Base-by-base conservation (phyloP, 1,140 invertebrate genomes). In the Lucilia cuprina region DNA sequence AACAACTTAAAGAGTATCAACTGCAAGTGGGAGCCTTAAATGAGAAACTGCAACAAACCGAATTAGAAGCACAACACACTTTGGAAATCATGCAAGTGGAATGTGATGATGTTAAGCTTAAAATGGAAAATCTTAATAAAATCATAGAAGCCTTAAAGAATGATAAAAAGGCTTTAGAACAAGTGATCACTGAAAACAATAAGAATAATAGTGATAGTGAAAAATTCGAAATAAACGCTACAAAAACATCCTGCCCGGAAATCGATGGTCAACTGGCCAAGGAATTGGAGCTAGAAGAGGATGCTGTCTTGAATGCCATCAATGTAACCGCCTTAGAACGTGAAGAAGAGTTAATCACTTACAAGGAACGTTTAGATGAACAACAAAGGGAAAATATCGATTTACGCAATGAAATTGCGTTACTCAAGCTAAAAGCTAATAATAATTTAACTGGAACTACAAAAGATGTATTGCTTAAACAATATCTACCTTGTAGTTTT, bases 341-440 rank as follows among this genome's bases (percentile, higher is more conserved):
- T 1, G 90, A 91, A 19, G 90, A 91, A 84, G 89, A 91, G 74
- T 83, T 91, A 0, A 89, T 91, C 70, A 78, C 87, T 35, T 91
- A 89, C 83, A 91, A 91, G 82, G 90, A 91, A 77, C 86, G 86
- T n/a, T 85, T 89, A 47, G 88, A 89, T 75, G 25, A 87, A 65
- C 86, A 87, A 9, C 89, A 88, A 82, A 86, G 83, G 3, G 86
- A 84, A 25, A 90, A 89, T 87, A n/a, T 90, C 8, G 75, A 87
- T 17, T 84, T 91, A 19, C 86, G 88, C 74, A 85, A 86, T 25
- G 87, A 91, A 86, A 88, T 91, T 34, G 85, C 85, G 34, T 74
- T 86, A 25, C 74, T 91, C 12, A 86, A 89, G 74, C 84, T 70
- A 17, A 85, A 83, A 41, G 70, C 70, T 83, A 34, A 21, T 75